phyloP scores from a whole-genome alignment of 2,797 vertebrate genomes.

The Eutrigla gurnardus region DNA sequence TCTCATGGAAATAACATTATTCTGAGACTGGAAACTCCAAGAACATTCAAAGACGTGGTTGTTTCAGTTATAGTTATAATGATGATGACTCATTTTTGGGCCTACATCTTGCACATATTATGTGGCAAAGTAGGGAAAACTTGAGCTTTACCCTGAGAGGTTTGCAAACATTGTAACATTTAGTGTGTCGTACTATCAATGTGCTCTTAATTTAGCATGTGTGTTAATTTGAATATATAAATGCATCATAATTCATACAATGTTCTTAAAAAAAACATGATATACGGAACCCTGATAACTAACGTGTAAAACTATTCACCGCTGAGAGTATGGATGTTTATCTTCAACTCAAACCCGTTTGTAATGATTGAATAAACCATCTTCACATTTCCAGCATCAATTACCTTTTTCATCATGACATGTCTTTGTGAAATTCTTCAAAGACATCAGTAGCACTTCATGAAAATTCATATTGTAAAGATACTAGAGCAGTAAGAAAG shows the following conservation, averaged over 20 bases:
- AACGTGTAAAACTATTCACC: background rate
- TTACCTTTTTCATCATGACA: conserved; percentile 11
- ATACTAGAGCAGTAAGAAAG: background rate
- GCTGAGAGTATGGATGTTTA: background rate
- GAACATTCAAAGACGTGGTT: conserved; percentile 9
- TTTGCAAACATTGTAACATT: background rate
- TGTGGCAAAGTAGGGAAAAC: background rate
- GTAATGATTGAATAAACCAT: conserved; percentile 8
- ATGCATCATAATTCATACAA: conserved; percentile 27
- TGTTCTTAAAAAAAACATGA: background rate
- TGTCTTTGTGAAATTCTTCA: conserved; percentile 47
- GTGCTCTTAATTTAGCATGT: background rate
- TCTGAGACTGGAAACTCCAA: background rate
- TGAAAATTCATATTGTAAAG: conserved; percentile 40
- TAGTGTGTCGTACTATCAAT: background rate
- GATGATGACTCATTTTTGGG: background rate
- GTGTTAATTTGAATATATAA: conserved; percentile 2
- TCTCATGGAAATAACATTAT: conserved; percentile 34
- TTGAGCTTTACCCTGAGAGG: background rate
- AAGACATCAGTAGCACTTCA: conserved; percentile 34
- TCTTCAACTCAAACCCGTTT: background rate
- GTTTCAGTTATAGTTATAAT: background rate
- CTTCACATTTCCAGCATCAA: conserved; percentile 10
- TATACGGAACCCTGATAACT: background rate
- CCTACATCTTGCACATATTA: background rate